These are phyloP conservation scores for Rhinogobio ventralis DNA, from an alignment of 2,797 vertebrate genomes.

Conservation along the genomic window DNA sequence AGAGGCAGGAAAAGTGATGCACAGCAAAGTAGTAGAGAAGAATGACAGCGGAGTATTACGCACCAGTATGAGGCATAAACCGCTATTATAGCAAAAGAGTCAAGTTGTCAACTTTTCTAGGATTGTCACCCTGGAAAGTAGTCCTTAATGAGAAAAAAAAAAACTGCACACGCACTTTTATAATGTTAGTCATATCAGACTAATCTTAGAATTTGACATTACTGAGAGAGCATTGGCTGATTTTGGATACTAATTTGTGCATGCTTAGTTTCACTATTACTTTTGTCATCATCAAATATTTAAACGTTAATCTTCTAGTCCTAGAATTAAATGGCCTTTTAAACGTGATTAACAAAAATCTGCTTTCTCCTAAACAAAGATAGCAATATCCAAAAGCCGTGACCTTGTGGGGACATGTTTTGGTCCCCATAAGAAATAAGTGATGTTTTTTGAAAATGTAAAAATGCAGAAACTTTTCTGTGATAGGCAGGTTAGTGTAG, in stretches of 20 bases:
- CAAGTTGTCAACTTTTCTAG: conserved; percentile 33
- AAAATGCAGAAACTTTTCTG: too few species aligned
- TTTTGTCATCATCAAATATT: neutral
- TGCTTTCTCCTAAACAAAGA: too few species aligned
- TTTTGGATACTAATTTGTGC: neutral
- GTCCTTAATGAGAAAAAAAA: neutral
- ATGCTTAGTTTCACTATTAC: neutral
- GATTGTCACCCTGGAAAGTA: neutral
- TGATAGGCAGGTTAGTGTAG: too few species aligned
- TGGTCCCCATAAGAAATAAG: too few species aligned
- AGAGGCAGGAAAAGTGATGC: conserved; percentile 22
- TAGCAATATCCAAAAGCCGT: too few species aligned
- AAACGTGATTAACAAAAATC: too few species aligned
- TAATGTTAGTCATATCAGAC: conserved; percentile 15
- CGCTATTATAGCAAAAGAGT: conserved; percentile 27
- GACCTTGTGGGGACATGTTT: too few species aligned
- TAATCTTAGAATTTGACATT: conserved; percentile 9
- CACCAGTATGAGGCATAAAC: conserved; percentile 20
- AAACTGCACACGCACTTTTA: neutral
- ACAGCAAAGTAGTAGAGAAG: conserved; percentile 23
- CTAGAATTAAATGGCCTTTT: too few species aligned
- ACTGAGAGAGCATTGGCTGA: neutral
- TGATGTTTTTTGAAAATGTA: too few species aligned
- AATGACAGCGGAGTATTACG: conserved; percentile 27
- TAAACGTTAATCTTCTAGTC: neutral